Evolutionary conservation across 2,888 invertebrate genomes (phyloP).

Genomic region (Morpho achilles): DNA sequence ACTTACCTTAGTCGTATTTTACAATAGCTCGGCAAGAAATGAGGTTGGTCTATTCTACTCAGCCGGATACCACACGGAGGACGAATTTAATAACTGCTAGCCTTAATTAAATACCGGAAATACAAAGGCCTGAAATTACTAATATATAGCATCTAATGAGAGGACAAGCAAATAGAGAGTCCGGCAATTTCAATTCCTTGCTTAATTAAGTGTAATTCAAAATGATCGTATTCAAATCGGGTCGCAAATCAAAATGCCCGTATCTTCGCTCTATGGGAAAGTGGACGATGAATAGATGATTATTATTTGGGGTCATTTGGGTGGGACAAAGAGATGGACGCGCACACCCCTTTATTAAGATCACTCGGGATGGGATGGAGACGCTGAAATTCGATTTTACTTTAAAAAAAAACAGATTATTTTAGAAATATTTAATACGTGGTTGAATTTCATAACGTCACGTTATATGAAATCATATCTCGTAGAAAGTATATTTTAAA

Average conservation of each 20-base stretch:
- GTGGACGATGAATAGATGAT: conserved; percentile 68
- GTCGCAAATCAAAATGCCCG: conserved; percentile 72
- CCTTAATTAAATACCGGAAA: conserved; percentile 11
- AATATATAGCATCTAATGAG: conserved; percentile 35
- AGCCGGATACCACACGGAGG: too few relatives aligned
- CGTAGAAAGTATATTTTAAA: too few relatives aligned
- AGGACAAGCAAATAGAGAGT: conserved; percentile 41
- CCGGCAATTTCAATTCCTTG: conserved; percentile 44
- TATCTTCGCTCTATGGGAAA: conserved; percentile 71
- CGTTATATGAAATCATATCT: too few relatives aligned
- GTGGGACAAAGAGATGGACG: conserved; percentile 61
- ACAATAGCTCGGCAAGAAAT: too few relatives aligned
- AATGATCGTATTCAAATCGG: conserved; percentile 64
- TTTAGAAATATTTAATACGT: too few relatives aligned
- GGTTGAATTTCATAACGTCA: too few relatives aligned
- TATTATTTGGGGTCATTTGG: conserved; percentile 74
- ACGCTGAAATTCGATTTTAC: conserved; percentile 11
- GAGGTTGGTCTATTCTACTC: too few relatives aligned
- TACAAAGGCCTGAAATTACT: conserved; percentile 12
- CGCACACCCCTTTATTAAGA: conserved; percentile 51
- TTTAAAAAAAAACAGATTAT: too few relatives aligned
- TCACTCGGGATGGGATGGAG: conserved; percentile 39
- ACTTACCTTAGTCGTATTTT: too few relatives aligned
- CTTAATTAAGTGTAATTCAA: conserved; percentile 71
- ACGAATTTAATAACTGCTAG: background rate